Conservation (phyloP, 2,888 invertebrate species). For the Uloborus plumipes region DNA sequence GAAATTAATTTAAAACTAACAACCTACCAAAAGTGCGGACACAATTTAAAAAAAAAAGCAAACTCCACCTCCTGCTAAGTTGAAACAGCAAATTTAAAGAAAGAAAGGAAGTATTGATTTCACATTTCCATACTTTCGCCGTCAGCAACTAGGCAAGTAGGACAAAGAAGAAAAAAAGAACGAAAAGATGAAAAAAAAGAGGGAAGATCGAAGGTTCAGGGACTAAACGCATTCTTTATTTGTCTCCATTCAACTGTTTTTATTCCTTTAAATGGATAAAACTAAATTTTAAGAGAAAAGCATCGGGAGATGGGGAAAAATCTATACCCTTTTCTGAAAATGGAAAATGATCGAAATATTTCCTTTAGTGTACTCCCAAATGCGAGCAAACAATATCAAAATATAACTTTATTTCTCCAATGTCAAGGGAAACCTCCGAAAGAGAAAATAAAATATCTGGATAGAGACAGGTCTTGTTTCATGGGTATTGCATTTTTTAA, state of each 20-base stretch:
- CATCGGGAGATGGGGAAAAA: background rate
- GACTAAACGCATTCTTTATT: constrained; percentile 20
- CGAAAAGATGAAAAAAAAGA: constrained; percentile 9
- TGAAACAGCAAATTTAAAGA: constrained; percentile 11
- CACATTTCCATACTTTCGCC: constrained; percentile 50
- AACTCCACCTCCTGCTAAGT: constrained; percentile 14
- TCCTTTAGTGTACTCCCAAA: background rate
- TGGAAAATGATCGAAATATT: constrained; percentile 1
- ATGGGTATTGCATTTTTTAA: no score
- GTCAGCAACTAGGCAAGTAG: no score
- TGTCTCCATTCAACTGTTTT: constrained; percentile 10
- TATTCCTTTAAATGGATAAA: background rate
- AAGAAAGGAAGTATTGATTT: constrained; percentile 41
- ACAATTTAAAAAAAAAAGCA: no score
- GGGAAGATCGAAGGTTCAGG: constrained; percentile 30
- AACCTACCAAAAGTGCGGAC: no score
- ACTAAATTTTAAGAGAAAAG: background rate
- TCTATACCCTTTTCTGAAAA: background rate
- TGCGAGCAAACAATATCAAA: no score
- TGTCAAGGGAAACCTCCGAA: no score
- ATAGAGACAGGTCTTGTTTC: no score
- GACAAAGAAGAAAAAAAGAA: no score
- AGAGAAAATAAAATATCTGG: no score
- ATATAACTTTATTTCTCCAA: no score
- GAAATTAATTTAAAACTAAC: no score